phyloP scores from a whole-genome alignment of 1,140 invertebrate species.

The Lepeophtheirus salmonis region DNA sequence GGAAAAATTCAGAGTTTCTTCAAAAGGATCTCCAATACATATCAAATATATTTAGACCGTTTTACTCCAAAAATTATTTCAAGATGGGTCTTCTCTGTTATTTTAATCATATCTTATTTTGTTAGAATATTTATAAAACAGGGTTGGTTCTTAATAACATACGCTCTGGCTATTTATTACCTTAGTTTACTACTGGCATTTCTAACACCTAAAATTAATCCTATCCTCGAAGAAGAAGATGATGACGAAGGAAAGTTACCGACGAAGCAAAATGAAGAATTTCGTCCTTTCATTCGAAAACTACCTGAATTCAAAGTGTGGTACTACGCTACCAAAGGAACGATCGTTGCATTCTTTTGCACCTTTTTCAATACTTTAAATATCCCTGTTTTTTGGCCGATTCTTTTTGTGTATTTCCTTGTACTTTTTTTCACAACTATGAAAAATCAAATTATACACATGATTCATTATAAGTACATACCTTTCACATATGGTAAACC shows the following conservation, averaged over 20 bases:
- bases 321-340: conserved; percentile 89
- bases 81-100: conserved; percentile 33
- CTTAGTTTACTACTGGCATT: conserved; percentile 98
- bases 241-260: conserved; percentile 73
- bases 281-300: conserved; percentile 89
- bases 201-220: conserved; percentile 97
- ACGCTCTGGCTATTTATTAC: conserved; percentile 95
- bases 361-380: conserved; percentile 95
- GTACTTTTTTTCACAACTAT: conserved; percentile 95
- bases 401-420: conserved; percentile 97
- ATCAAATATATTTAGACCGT: conserved; percentile 36
- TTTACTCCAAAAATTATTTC: conserved; percentile 33
- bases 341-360: conserved; percentile 69
- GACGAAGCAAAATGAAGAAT: conserved; percentile 86
- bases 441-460: conserved; percentile 99
- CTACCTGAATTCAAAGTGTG: conserved; percentile 99
- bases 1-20: too few relatives aligned
- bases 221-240: conserved; percentile 63
- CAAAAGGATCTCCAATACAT: conserved; percentile 27
- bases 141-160: conserved; percentile 99
- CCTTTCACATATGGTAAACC: conserved; percentile 96
- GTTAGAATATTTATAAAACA: conserved; percentile 33
- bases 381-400: conserved; percentile 99
- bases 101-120: conserved; percentile 26
- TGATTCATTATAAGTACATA: conserved; percentile 97